Evolutionary conservation across 2,797 vertebrate species (phyloP), one percentile per base, ranked within the genome.

Genomic region (Setipinna tenuifilis): DNA sequence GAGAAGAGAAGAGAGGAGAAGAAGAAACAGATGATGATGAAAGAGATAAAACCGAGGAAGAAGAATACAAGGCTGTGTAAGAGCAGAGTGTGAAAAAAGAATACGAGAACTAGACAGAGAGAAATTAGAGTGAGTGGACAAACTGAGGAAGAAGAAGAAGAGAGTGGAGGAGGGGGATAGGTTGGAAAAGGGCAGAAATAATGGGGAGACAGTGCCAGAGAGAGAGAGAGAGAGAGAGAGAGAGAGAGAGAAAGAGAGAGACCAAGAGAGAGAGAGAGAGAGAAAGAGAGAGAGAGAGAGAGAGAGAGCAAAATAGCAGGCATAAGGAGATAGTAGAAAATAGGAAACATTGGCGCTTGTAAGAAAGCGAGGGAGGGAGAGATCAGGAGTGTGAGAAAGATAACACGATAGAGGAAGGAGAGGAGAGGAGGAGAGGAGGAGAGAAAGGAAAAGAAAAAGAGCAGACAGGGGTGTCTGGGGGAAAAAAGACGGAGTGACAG

Each of bases 361-460:
- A n/a, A 41, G 35, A 41, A 10, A 54, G 50, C 10, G 50, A 12
- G 50, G 12, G 50, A 11, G 10, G 12, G 50, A 54, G 50, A 54
- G 6, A 11, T 54, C 0, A 54, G 35, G 5, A 5, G 35, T 46
- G 80, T 11, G 44, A 57, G 48, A 28, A 23, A 82, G 48, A 28
- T 12, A 16, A 7, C 6, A 54, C 16, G 6, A 7, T 23, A 54
- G 48, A 17, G 46, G 35, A 41, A 41, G 35, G 5, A 5, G 5
- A 5, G 5, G 35, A 41, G 35, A 41, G 2, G 2, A 41, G 35
- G 35, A 59, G 54, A n/a, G 54, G 23, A 46, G 3, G 61, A 83
- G 35, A 25, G 88, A 83, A 85, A 85, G 59, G 46, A 86, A 85
- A 85, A 65, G 46, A 86, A 19, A 86, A 46, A 81, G 50, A 85